These are phyloP conservation scores for Hiodon alosoides DNA, from an alignment of 2,113 vertebrate species.

Conservation along the genomic window DNA sequence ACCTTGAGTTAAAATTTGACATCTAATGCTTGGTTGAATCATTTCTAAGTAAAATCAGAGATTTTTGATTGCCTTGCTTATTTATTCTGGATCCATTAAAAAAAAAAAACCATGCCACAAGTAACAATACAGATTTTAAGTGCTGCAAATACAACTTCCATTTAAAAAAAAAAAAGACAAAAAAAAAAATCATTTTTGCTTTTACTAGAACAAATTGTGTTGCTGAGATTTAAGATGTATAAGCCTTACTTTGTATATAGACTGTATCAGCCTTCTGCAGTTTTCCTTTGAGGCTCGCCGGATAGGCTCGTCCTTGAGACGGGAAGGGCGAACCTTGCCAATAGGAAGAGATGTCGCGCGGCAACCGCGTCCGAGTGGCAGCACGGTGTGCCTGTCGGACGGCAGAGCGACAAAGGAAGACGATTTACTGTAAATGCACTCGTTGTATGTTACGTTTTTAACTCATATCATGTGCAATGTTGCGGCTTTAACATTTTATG, in stretches of 20 bases:
- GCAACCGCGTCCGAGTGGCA: conserved; percentile 45
- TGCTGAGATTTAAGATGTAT: conserved; percentile 85
- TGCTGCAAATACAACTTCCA: conserved; percentile 56
- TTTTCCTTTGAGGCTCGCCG: conserved; percentile 67
- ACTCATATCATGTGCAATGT: conserved; percentile 99
- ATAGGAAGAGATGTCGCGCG: conserved; percentile 33
- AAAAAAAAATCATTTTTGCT: conserved; percentile 62
- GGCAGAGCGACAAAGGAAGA: conserved; percentile 64
- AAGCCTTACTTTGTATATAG: conserved; percentile 98
- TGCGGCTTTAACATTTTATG: conserved; percentile 99
- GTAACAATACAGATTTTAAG: conserved; percentile 42
- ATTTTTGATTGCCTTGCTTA: conserved; percentile 68
- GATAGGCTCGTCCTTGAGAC: conserved; percentile 52
- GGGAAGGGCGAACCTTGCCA: conserved; percentile 41
- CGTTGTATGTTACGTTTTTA: conserved; percentile 76
- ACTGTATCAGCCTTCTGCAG: conserved; percentile 74
- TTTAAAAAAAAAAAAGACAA: conserved; percentile 43
- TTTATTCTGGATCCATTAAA: conserved; percentile 58
- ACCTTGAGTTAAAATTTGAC: conserved; percentile 42
- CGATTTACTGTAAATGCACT: conserved; percentile 93
- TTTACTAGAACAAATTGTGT: conserved; percentile 83
- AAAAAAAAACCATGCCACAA: conserved; percentile 41
- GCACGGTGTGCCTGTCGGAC: conserved; percentile 43
- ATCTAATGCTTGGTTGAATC: conserved; percentile 45
- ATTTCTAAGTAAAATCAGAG: conserved; percentile 60